A percentile compares a stretch with the other conserved stretches of the same genome.
These are phyloP conservation scores for Fulica atra DNA, from an alignment of 2,113 vertebrate species.

Conservation along the genomic window DNA sequence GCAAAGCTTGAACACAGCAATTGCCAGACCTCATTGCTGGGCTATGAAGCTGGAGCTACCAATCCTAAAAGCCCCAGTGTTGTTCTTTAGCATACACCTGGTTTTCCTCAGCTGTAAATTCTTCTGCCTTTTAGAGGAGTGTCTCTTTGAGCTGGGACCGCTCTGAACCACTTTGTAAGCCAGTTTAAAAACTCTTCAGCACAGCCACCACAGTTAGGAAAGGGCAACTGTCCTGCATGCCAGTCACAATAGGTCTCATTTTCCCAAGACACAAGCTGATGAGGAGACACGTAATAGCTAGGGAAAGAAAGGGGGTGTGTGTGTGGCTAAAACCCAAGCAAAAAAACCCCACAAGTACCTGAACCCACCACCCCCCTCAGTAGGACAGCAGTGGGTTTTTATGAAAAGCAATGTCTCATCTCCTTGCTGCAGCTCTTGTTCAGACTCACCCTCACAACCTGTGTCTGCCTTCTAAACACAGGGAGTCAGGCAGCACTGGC, in stretches of 20 bases:
- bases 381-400: background rate
- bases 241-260: accelerated
- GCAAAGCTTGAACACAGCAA: background rate
- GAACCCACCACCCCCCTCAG: no score
- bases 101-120: background rate
- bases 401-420: background rate
- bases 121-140: background rate
- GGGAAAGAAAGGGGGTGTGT: no score
- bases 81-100: background rate
- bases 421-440: background rate
- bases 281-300: background rate
- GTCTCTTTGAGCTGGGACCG: background rate
- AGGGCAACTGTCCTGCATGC: background rate
- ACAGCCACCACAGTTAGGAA: background rate
- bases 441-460: background rate
- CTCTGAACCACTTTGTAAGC: background rate
- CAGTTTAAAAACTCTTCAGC: background rate
- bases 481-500: accelerated
- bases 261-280: background rate
- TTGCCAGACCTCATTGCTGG: background rate
- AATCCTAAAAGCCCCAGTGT: background rate
- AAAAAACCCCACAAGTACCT: no score
- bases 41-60: background rate
- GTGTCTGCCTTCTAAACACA: background rate
- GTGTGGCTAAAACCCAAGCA: no score